These are phyloP conservation scores for Hydractinia symbiolongicarpus DNA, from an alignment of 30 jellyfish, hydroid and myxozoan genomes.

Conservation along the genomic window DNA sequence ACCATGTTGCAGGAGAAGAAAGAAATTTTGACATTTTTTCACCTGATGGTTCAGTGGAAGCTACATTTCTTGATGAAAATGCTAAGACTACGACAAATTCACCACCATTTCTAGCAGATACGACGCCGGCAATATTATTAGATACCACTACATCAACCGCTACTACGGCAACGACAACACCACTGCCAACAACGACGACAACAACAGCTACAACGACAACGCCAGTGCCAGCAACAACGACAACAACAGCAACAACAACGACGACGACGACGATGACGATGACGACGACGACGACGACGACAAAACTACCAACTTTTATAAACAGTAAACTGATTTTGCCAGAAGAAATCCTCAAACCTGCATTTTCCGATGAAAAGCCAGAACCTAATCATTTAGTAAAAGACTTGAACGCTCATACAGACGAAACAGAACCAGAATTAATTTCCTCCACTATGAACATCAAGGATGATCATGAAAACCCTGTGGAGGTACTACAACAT, in stretches of 20 bases:
- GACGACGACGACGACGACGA: slow-evolving; percentile 1
- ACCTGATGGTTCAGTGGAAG: too few species aligned
- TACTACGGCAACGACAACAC: not conserved
- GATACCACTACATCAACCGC: not conserved
- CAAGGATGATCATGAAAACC: slow-evolving; percentile 15
- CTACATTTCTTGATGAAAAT: too few species aligned
- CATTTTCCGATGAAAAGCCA: slow-evolving; percentile 6
- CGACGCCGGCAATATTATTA: not conserved
- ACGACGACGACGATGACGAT: not conserved
- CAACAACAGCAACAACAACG: slow-evolving; percentile 11
- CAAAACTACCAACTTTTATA: not conserved
- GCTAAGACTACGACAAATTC: too few species aligned
- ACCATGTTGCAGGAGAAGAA: not conserved
- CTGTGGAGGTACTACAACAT: slow-evolving; percentile 3
- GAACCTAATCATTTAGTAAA: not conserved
- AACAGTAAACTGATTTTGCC: not conserved
- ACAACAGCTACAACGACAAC: slow-evolving; percentile 2
- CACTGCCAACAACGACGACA: not conserved
- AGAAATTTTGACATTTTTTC: not conserved
- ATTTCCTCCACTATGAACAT: not conserved
- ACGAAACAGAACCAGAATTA: not conserved
- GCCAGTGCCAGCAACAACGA: not conserved
- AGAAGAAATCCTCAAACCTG: slow-evolving; percentile 20
- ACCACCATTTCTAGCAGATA: too few species aligned
- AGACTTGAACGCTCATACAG: not conserved